Evolutionary conservation across 2,888 invertebrate genomes (phyloP), one percentile per base, ranked within the genome.

Genomic region (Cyclophora albipunctata): DNA sequence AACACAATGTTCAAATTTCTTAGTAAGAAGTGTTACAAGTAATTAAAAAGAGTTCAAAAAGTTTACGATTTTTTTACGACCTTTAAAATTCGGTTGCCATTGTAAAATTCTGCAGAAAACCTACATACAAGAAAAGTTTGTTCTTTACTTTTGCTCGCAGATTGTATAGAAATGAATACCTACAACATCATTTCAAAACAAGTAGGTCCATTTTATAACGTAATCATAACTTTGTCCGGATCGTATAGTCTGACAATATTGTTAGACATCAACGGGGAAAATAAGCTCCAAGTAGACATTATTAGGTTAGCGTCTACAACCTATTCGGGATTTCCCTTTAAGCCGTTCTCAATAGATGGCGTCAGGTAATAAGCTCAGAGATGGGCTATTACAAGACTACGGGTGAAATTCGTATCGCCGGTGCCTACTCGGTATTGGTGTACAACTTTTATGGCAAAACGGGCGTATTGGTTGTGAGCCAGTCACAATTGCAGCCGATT

Each of bases 341-440:
- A 88, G 86, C 87, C 86, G 78, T 75, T 78, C 81, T 87, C 88
- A 86, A 88, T 87, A 81, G 86, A 82, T 84, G 80, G 84, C 78
- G 82, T 71, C 78, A 71, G 71, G 81, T 86, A 87, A 87, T 87
- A 87, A 86, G 86, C 87, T 84, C 81, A 72, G 70, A 77, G 81
- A 83, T 81, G 81, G 85, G 77, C 86, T 86, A 87, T 87, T 87
- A 87, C 76, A 70, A 64, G 64, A 67, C 69, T 77, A 66, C 71
- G 73, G 64, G 78, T 78, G 78, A 84, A 80, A 83, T 82, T 83
- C 84, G 78, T 79, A 80, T 77, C 75, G 73, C 62, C 64, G 70
- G 60, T 71, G 71, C 73, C 75, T 77, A 73, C 66, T 53, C 63
- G 65, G 73, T 78, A 81, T 80, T 75, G 69, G 71, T 66, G 71